Percentiles rank a stretch among this genome's conserved stretches.
These are phyloP conservation scores for Eriocheir sinensis DNA, from an alignment of 1,140 invertebrate genomes.

Conservation along the genomic window DNA sequence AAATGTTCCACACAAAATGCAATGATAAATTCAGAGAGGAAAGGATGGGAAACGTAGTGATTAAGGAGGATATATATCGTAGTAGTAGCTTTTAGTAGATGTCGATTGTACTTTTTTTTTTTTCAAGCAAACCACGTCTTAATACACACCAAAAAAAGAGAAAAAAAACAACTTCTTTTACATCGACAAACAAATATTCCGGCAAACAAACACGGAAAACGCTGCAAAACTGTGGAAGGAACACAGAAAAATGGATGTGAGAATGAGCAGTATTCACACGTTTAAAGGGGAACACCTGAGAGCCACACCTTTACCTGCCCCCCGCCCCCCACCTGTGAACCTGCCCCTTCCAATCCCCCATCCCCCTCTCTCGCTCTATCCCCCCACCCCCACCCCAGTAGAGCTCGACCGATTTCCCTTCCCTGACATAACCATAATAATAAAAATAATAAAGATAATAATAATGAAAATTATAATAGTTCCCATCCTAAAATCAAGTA, in stretches of 20 bases:
- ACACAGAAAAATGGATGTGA: not conserved
- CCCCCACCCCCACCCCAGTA: too few species aligned
- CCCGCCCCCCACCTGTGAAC: not conserved
- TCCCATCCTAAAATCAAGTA: too few species aligned
- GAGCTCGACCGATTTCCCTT: not conserved
- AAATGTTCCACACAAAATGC: not conserved
- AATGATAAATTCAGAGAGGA: not conserved
- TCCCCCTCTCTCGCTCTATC: not conserved
- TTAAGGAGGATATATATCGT: too few species aligned
- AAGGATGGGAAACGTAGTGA: not conserved
- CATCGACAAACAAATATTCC: not conserved
- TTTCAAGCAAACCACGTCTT: too few species aligned
- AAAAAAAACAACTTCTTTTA: not conserved
- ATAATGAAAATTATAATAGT: too few species aligned
- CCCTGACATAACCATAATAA: not conserved
- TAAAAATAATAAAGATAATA: too few species aligned
- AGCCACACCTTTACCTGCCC: not conserved
- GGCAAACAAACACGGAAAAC: not conserved
- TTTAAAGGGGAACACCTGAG: constrained; percentile 1
- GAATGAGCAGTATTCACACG: not conserved
- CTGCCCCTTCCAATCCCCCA: not conserved
- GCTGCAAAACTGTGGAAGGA: not conserved
- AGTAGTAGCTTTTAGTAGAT: too few species aligned
- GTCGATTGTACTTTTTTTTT: too few species aligned
- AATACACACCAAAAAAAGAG: not conserved